phyloP scores from a whole-genome alignment of 2,113 vertebrate genomes.

The Steatornis caripensis region DNA sequence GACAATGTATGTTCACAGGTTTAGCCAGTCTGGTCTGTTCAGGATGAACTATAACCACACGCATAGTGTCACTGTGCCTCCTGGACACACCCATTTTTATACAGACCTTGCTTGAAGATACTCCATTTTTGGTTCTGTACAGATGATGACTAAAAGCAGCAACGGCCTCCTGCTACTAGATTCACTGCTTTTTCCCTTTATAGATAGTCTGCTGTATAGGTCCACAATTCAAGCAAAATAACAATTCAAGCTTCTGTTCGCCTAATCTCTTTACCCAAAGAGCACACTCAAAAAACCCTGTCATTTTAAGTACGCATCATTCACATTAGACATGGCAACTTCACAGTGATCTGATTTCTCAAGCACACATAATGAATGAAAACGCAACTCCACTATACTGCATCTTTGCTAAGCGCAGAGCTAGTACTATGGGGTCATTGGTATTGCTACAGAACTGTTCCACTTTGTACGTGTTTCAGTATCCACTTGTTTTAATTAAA shows the following conservation, averaged over 20 bases:
- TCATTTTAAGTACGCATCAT: background rate
- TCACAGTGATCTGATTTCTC: background rate
- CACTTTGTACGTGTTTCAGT: background rate
- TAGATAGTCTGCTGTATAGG: background rate
- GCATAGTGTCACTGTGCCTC: conserved; percentile 57
- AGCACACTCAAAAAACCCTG: background rate
- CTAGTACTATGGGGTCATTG: background rate
- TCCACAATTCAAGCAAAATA: background rate
- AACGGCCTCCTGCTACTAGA: background rate
- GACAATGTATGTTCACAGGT: background rate
- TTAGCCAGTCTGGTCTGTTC: conserved; percentile 16
- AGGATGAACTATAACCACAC: background rate
- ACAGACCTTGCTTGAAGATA: conserved; percentile 11
- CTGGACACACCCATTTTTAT: conserved; percentile 71
- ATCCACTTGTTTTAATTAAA: background rate
- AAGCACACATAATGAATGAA: background rate
- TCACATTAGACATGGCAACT: background rate
- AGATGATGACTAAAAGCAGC: background rate
- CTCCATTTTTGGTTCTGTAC: conserved; percentile 24
- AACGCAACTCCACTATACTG: background rate
- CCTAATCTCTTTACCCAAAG: background rate
- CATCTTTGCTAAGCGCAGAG: background rate
- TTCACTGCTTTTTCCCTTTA: background rate
- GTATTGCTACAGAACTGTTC: background rate
- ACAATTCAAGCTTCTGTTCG: background rate